A percentile compares a stretch with the other conserved stretches of the same genome.
These are phyloP conservation scores for Callocephalon fimbriatum DNA, from an alignment of 2,113 vertebrate genomes.

Conservation along the genomic window DNA sequence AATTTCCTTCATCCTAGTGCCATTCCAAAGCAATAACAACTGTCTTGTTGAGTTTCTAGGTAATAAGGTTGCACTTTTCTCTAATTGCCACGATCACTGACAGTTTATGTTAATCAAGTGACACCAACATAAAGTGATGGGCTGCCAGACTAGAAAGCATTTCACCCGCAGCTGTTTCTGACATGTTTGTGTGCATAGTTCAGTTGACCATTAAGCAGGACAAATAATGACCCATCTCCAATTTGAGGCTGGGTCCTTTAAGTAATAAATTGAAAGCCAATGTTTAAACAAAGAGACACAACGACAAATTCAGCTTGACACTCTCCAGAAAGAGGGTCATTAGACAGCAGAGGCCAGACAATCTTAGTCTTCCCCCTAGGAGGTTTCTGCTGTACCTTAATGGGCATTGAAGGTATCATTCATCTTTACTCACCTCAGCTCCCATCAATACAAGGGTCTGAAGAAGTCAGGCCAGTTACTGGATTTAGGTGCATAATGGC, in stretches of 20 bases:
- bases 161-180: slow-evolving; percentile 18
- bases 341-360: neutral
- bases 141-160: slow-evolving; percentile 20
- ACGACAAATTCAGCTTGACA: neutral
- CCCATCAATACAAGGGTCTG: neutral
- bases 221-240: slow-evolving; percentile 1
- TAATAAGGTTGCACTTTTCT: neutral
- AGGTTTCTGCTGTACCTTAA: neutral
- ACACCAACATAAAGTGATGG: neutral
- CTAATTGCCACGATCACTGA: neutral
- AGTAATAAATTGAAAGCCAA: slow-evolving; percentile 17
- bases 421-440: neutral
- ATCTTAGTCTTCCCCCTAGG: neutral
- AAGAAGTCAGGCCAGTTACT: neutral
- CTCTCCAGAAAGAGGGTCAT: neutral
- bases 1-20: neutral
- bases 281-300: slow-evolving; percentile 23
- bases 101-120: slow-evolving; percentile 23
- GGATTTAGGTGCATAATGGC: rapidly evolving
- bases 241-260: neutral
- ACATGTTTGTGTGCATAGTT: slow-evolving; percentile 42
- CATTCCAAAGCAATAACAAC: neutral
- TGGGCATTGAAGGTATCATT: neutral
- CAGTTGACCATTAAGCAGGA: slow-evolving; percentile 26
- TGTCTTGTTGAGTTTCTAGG: neutral